These are phyloP conservation scores for Melospiza georgiana DNA, from an alignment of 2,113 vertebrate genomes.

Conservation along the genomic window DNA sequence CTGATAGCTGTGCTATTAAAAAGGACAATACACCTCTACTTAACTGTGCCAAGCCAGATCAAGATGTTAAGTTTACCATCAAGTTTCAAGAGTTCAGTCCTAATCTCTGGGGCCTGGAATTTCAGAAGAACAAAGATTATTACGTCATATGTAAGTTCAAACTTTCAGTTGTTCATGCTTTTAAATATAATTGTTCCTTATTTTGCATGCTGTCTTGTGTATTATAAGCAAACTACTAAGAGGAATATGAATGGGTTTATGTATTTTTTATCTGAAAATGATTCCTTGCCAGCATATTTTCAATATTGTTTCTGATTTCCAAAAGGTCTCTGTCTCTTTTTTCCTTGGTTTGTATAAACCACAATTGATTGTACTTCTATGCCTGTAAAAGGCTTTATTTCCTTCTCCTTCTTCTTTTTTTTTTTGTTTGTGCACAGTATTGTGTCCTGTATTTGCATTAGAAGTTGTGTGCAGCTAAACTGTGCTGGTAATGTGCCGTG, in stretches of 20 bases:
- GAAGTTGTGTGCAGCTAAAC: not conserved
- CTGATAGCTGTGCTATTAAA: constrained; percentile 96
- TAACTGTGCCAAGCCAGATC: constrained; percentile 97
- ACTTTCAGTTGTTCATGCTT: not conserved
- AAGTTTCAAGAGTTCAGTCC: constrained; percentile 99
- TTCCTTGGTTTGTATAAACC: not conserved
- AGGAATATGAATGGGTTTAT: constrained; percentile 57
- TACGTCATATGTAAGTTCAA: constrained; percentile 98
- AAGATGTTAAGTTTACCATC: constrained; percentile 99
- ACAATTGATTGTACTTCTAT: not conserved
- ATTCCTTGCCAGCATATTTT: constrained; percentile 29
- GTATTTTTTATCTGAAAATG: constrained; percentile 36
- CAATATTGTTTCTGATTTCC: not conserved
- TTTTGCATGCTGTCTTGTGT: not conserved
- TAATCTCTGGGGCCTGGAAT: constrained; percentile 98
- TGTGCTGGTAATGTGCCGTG: accelerated
- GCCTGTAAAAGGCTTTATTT: not conserved
- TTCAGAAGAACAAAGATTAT: constrained; percentile 95
- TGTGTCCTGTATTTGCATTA: not conserved
- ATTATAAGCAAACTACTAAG: constrained; percentile 21
- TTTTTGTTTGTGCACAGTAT: not conserved
- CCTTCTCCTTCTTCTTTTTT: not conserved
- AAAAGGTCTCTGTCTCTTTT: not conserved
- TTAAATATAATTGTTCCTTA: not conserved
- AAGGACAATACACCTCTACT: constrained; percentile 95